Percentiles rank a stretch among this genome's conserved stretches.
Conservation (phyloP, 2,113 vertebrate genomes). For the Chionis minor region DNA sequence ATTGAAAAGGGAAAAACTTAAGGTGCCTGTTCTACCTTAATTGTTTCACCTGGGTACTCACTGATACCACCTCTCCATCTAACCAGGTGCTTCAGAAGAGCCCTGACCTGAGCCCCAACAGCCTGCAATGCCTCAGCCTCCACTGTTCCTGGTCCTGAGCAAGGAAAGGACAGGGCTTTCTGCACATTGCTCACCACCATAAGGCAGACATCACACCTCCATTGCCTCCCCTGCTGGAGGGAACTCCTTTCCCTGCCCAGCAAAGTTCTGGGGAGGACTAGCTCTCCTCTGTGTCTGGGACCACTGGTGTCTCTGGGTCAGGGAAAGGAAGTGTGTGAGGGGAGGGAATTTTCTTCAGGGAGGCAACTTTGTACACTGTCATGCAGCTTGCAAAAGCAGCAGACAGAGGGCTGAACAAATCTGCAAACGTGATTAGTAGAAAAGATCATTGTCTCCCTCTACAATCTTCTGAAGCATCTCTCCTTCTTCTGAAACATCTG, state of each 20-base stretch:
- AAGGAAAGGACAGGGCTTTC: background rate
- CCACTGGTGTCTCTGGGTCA: background rate
- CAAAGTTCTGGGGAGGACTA: background rate
- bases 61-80: background rate
- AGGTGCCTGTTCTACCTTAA: background rate
- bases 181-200: rapidly evolving
- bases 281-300: rapidly evolving
- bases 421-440: background rate
- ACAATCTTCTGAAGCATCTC: background rate
- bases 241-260: background rate
- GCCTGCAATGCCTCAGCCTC: background rate
- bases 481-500: background rate
- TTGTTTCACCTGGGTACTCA: background rate
- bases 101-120: background rate
- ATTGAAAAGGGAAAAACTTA: background rate
- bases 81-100: background rate
- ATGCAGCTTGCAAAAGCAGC: background rate
- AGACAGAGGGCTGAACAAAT: background rate
- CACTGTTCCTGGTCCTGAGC: background rate
- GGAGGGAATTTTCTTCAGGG: background rate
- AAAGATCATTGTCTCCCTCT: background rate
- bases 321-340: background rate
- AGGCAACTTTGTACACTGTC: background rate
- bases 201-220: rapidly evolving
- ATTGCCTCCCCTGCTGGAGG: background rate